A percentile compares a stretch with the other conserved stretches of the same genome.
Conservation (phyloP, 2,113 vertebrate genomes). For the Salvelinus sp. region DNA sequence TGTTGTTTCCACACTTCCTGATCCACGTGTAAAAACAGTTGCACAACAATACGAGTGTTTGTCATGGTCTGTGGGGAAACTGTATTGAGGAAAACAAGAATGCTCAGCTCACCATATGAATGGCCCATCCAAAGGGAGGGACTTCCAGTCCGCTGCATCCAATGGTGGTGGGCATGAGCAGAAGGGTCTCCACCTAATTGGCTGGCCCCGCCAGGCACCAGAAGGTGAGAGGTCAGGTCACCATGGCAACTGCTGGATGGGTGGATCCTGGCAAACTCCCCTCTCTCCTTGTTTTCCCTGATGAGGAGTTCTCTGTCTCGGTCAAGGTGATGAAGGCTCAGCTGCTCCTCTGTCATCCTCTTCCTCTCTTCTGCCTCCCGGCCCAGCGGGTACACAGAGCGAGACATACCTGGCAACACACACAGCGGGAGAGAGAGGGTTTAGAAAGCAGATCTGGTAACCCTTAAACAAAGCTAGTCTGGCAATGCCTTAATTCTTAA, state of each 20-base stretch:
- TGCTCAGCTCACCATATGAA: constrained; percentile 82
- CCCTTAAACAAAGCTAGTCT: neutral
- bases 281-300: constrained; percentile 93
- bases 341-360: constrained; percentile 85
- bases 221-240: constrained; percentile 89
- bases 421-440: neutral
- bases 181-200: constrained; percentile 83
- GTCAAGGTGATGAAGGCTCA: constrained; percentile 79
- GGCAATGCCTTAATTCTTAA: too few relatives aligned
- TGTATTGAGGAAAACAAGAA: neutral
- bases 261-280: constrained; percentile 91
- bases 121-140: constrained; percentile 97
- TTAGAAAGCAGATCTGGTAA: constrained; percentile 11
- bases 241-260: constrained; percentile 86
- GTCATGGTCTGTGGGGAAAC: neutral
- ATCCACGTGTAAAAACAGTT: neutral
- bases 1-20: too few relatives aligned
- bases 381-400: constrained; percentile 81
- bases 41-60: neutral
- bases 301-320: constrained; percentile 85
- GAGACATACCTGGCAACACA: constrained; percentile 65
- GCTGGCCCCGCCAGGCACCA: constrained; percentile 81
- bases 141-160: constrained; percentile 94
- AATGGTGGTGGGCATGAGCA: constrained; percentile 84
- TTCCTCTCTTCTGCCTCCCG: constrained; percentile 86